Evolutionary conservation across 2,888 invertebrate species (phyloP).

Genomic region (Meiosimyza platycephala): DNA sequence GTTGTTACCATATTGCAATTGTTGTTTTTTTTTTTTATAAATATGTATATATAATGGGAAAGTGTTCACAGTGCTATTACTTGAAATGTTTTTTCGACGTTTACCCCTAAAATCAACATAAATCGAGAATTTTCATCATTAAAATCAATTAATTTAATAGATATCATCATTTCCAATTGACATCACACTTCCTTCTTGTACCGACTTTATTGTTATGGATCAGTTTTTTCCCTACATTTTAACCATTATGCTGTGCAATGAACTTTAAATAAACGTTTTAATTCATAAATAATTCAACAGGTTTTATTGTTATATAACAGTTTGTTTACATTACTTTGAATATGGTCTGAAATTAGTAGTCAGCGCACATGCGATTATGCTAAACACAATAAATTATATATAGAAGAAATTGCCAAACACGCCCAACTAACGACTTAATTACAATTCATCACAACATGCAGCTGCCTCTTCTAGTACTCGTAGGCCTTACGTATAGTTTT

Average conservation of each 20-base stretch:
- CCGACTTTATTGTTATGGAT: too few species aligned
- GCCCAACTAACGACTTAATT: slow-evolving; percentile 48
- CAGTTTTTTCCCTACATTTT: background rate
- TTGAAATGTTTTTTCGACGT: too few species aligned
- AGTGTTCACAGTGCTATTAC: too few species aligned
- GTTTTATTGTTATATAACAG: slow-evolving; percentile 16
- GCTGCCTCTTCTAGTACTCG: background rate
- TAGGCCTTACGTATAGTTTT: too few species aligned
- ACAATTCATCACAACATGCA: slow-evolving; percentile 47
- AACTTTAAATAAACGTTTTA: slow-evolving; percentile 13
- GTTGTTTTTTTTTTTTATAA: background rate
- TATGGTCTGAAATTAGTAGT: slow-evolving; percentile 23
- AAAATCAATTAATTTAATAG: too few species aligned
- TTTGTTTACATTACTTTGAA: slow-evolving; percentile 18
- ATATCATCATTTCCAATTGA: too few species aligned
- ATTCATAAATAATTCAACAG: slow-evolving; percentile 32
- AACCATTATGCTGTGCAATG: slow-evolving; percentile 14
- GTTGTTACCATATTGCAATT: slow-evolving; percentile 22
- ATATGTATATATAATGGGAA: too few species aligned
- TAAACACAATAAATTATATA: slow-evolving; percentile 54
- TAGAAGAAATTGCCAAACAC: slow-evolving; percentile 47
- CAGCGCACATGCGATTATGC: slow-evolving; percentile 50
- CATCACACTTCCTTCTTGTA: too few species aligned
- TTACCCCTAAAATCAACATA: too few species aligned
- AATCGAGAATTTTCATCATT: too few species aligned